These are phyloP conservation scores for Tinea trinotella DNA, from an alignment of 2,888 invertebrate species.

Conservation along the genomic window DNA sequence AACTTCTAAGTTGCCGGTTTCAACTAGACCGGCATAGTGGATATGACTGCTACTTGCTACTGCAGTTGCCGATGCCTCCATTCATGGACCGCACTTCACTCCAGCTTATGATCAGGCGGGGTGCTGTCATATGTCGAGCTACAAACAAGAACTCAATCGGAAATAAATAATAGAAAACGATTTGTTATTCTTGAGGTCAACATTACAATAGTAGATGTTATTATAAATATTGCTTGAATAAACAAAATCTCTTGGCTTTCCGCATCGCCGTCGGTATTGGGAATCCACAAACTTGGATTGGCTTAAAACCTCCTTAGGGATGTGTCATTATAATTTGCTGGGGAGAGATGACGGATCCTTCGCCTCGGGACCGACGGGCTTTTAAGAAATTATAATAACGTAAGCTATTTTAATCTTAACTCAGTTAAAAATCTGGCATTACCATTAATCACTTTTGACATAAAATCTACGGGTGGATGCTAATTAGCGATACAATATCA, in stretches of 20 bases:
- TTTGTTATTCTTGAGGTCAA: too few relatives aligned
- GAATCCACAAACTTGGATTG: conserved; percentile 58
- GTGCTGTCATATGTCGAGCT: too few relatives aligned
- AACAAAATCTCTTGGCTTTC: neutral
- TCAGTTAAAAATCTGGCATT: conserved; percentile 72
- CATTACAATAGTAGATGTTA: too few relatives aligned
- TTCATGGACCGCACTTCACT: too few relatives aligned
- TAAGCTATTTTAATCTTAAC: conserved; percentile 72
- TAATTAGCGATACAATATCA: conserved; percentile 37
- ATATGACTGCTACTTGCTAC: too few relatives aligned
- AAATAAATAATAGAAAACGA: too few relatives aligned
- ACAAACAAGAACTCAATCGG: too few relatives aligned
- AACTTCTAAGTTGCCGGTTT: too few relatives aligned
- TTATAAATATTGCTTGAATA: too few relatives aligned
- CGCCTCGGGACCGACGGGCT: conserved; percentile 45
- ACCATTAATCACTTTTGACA: conserved; percentile 70
- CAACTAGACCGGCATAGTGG: too few relatives aligned
- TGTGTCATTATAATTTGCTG: conserved; percentile 68
- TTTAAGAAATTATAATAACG: conserved; percentile 54
- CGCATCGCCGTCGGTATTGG: conserved; percentile 41
- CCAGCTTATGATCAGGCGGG: too few relatives aligned
- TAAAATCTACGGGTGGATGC: conserved; percentile 48
- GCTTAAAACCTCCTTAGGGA: conserved; percentile 65
- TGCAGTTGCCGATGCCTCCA: too few relatives aligned
- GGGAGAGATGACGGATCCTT: conserved; percentile 67